Percentiles rank a stretch among this genome's conserved stretches.
phyloP scores from a whole-genome alignment of 2,797 vertebrate genomes.

The Pelochelys cantorii region DNA sequence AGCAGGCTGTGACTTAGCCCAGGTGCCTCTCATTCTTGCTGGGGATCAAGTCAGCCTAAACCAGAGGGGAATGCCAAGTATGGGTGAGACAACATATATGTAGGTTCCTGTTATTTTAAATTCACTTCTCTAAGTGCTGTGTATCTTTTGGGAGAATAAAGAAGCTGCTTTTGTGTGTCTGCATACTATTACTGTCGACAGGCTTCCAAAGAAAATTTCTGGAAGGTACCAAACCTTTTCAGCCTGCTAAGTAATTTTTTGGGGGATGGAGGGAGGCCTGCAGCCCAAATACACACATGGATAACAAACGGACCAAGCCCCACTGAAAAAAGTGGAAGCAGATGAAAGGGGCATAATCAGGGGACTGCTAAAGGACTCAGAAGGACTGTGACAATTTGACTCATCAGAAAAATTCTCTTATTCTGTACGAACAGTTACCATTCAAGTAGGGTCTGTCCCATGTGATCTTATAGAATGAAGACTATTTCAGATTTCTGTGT shows the following conservation, averaged over 20 bases:
- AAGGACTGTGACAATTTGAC: not conserved
- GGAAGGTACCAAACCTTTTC: not conserved
- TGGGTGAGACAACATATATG: not conserved
- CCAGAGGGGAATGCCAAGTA: too few relatives aligned
- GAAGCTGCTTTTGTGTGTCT: not conserved
- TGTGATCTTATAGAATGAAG: not conserved
- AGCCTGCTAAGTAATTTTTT: not conserved
- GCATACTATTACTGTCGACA: not conserved
- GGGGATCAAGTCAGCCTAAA: not conserved
- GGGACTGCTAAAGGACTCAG: not conserved
- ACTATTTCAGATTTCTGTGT: not conserved
- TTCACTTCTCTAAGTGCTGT: not conserved
- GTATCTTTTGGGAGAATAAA: not conserved
- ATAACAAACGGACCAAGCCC: not conserved
- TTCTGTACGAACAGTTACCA: not conserved
- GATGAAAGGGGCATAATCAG: not conserved
- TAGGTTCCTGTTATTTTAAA: not conserved
- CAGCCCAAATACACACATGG: not conserved
- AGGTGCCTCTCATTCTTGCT: not conserved
- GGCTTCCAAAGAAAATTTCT: not conserved
- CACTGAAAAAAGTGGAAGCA: not conserved
- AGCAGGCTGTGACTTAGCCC: not conserved
- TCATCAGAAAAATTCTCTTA: not conserved
- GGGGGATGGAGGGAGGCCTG: too few relatives aligned
- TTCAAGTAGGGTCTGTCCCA: not conserved